phyloP scores from a whole-genome alignment of 2,797 vertebrate species.

The Babyrousa celebensis region DNA sequence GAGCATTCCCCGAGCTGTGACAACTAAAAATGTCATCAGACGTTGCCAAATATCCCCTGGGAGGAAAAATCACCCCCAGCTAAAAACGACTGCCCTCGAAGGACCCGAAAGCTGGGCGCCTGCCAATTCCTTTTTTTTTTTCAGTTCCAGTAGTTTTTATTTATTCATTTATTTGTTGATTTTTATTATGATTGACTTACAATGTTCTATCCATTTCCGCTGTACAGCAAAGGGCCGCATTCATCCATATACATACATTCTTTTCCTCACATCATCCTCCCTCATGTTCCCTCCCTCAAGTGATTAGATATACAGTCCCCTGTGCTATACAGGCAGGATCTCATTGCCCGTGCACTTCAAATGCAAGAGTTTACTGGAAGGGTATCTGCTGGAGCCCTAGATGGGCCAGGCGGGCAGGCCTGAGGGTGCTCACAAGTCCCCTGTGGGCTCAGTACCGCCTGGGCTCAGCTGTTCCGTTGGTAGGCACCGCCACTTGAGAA shows the following conservation, averaged over 20 bases:
- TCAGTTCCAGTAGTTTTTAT: too few species aligned
- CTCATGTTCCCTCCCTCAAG: too few species aligned
- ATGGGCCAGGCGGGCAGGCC: not conserved
- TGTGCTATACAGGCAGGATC: too few species aligned
- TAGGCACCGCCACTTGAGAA: not conserved
- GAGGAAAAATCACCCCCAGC: not conserved
- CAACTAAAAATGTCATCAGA: slow-evolving; percentile 50
- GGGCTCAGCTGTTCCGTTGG: not conserved
- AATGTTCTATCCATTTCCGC: too few species aligned
- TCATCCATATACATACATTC: too few species aligned
- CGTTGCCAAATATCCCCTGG: not conserved
- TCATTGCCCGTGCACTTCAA: too few species aligned
- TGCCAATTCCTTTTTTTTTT: not conserved
- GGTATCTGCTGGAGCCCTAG: not conserved
- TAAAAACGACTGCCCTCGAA: not conserved
- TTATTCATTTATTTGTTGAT: too few species aligned
- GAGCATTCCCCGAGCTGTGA: not conserved
- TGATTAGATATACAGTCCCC: too few species aligned
- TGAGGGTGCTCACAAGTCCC: not conserved
- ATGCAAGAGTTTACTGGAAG: not conserved
- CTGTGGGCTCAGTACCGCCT: not conserved
- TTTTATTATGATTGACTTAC: too few species aligned
- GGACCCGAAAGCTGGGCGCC: not conserved
- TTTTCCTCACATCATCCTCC: too few species aligned
- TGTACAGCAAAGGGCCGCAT: too few species aligned